Percentiles rank a stretch among this genome's conserved stretches.
phyloP scores from a whole-genome alignment of 2,113 vertebrate genomes.

The Hymenochirus boettgeri region DNA sequence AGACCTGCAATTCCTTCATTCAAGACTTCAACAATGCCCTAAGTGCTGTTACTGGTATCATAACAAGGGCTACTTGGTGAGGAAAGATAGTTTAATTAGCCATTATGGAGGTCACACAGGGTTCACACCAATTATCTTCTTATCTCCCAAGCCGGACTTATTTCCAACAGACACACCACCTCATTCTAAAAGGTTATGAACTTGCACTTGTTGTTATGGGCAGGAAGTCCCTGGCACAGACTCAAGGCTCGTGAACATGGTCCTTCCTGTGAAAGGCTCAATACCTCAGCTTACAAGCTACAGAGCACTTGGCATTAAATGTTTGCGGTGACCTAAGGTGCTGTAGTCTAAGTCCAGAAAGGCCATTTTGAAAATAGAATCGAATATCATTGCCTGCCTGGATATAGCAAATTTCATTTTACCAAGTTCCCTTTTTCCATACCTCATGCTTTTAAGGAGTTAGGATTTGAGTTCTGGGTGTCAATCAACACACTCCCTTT shows the following conservation, averaged over 20 bases:
- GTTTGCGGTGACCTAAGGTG: constrained; percentile 16
- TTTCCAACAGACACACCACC: too few species aligned
- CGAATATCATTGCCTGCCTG: too few species aligned
- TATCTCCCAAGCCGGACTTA: constrained; percentile 19
- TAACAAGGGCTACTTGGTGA: too few species aligned
- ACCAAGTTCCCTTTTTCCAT: too few species aligned
- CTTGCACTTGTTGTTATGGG: constrained; percentile 3
- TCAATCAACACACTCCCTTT: too few species aligned
- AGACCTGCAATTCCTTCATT: too few species aligned
- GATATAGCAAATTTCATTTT: too few species aligned
- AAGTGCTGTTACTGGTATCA: too few species aligned
- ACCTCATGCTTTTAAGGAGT: too few species aligned
- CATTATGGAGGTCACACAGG: constrained; percentile 16
- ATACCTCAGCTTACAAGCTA: constrained; percentile 19
- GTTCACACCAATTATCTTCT: constrained; percentile 25
- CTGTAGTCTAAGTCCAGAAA: constrained; percentile 19
- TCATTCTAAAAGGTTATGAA: neutral
- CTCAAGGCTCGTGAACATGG: constrained; percentile 4
- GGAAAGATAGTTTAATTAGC: constrained; percentile 23
- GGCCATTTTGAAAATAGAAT: constrained; percentile 4
- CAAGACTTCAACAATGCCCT: too few species aligned
- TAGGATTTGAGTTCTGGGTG: too few species aligned
- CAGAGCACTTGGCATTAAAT: neutral
- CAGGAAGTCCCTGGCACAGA: constrained; percentile 1
- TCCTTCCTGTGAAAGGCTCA: neutral